Evolutionary conservation across 1,140 invertebrate species (phyloP).

Genomic region (Drosophila truncata): DNA sequence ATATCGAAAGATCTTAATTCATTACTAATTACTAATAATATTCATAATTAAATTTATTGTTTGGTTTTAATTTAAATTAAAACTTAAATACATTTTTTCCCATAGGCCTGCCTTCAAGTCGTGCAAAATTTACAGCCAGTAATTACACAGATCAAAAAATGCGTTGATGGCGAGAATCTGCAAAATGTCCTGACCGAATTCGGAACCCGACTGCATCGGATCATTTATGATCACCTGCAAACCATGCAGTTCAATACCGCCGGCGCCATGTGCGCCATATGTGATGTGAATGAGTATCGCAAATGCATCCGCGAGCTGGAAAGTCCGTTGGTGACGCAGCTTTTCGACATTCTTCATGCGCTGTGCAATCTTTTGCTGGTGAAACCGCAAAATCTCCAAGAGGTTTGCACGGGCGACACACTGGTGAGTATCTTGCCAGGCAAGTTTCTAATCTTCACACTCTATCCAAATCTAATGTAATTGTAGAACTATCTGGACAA

Average conservation of each 20-base stretch:
- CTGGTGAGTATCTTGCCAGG: slow-evolving; percentile 88
- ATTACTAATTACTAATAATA: neutral
- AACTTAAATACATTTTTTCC: neutral
- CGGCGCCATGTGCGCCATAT: slow-evolving; percentile 98
- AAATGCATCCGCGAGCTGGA: slow-evolving; percentile 92
- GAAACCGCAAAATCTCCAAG: slow-evolving; percentile 97
- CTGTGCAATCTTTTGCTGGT: slow-evolving; percentile 98
- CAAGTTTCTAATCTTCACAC: neutral
- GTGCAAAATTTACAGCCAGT: slow-evolving; percentile 93
- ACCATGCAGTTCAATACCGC: slow-evolving; percentile 98
- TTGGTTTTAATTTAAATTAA: neutral
- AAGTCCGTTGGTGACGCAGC: slow-evolving; percentile 91
- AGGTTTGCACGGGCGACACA: slow-evolving; percentile 97
- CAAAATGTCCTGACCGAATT: slow-evolving; percentile 95
- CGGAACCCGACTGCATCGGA: slow-evolving; percentile 95
- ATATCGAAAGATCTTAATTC: neutral
- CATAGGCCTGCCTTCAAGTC: slow-evolving; percentile 94
- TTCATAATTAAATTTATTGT: no score
- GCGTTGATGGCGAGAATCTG: slow-evolving; percentile 97
- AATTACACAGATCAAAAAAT: slow-evolving; percentile 92
- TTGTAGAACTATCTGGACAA: slow-evolving; percentile 94
- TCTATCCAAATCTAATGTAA: slow-evolving; percentile 41
- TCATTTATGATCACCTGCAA: slow-evolving; percentile 98
- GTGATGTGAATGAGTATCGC: slow-evolving; percentile 98
- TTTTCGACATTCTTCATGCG: slow-evolving; percentile 98